A percentile compares a stretch with the other conserved stretches of the same genome.
Evolutionary conservation across 2,888 invertebrate genomes (phyloP).

Genomic region (Ennomos fuscantarius): DNA sequence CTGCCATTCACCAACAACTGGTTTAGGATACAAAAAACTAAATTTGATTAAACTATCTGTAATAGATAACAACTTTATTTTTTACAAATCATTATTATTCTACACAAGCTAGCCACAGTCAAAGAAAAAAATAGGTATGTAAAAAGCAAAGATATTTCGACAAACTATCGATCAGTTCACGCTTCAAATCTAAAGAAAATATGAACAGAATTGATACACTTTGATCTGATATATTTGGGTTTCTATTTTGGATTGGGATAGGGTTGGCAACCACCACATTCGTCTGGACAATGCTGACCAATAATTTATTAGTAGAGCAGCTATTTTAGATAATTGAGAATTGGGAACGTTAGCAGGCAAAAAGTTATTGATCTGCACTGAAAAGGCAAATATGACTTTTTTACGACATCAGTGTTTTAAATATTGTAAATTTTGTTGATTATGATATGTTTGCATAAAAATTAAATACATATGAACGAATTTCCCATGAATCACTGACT

Average conservation of each 20-base stretch:
- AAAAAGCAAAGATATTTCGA: conserved; percentile 1
- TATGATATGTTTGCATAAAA: too few species aligned
- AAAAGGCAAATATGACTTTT: too few species aligned
- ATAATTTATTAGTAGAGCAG: not conserved
- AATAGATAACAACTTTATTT: not conserved
- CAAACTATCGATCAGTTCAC: conserved; percentile 7
- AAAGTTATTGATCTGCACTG: too few species aligned
- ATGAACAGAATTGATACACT: conserved; percentile 19
- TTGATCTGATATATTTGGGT: conserved; percentile 23
- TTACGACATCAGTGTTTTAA: too few species aligned
- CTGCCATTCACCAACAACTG: too few species aligned
- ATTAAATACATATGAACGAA: too few species aligned
- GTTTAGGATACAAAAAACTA: too few species aligned
- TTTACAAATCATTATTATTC: not conserved
- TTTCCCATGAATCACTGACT: too few species aligned
- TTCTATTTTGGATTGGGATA: conserved; percentile 14
- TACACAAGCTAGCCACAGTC: not conserved
- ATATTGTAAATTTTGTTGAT: too few species aligned
- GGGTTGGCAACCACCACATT: not conserved
- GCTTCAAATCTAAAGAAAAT: conserved; percentile 18
- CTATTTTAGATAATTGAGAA: not conserved
- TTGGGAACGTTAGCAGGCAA: too few species aligned
- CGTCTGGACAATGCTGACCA: not conserved
- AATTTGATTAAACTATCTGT: too few species aligned
- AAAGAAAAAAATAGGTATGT: not conserved